Evolutionary conservation across 2,797 vertebrate species (phyloP).

Genomic region (Malacoraja senta): DNA sequence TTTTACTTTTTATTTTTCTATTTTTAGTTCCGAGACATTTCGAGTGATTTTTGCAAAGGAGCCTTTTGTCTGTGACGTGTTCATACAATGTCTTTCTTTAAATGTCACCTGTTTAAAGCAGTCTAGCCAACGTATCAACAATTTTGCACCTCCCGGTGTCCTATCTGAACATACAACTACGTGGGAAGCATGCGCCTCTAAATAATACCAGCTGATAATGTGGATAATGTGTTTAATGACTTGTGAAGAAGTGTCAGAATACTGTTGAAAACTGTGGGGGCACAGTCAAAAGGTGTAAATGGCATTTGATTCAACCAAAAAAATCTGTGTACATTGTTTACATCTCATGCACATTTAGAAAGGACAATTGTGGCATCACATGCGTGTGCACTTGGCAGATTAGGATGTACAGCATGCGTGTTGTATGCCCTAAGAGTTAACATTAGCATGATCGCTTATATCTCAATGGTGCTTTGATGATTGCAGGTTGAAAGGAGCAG

Average conservation of each 20-base stretch:
- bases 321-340: not conserved
- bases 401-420: not conserved
- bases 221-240: not conserved
- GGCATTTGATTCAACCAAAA: not conserved
- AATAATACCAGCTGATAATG: not conserved
- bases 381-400: not conserved
- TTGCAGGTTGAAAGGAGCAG: not conserved
- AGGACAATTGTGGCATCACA: slow-evolving; percentile 5
- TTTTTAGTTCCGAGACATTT: not conserved
- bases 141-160: not conserved
- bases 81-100: not conserved
- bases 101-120: not conserved
- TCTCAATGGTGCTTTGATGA: not conserved
- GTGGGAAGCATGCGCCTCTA: not conserved
- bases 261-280: slow-evolving; percentile 29
- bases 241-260: not conserved
- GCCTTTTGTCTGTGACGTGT: not conserved
- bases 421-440: not conserved
- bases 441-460: not conserved
- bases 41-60: not conserved
- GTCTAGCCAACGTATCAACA: not conserved
- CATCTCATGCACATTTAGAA: slow-evolving; percentile 26
- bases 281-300: slow-evolving; percentile 19
- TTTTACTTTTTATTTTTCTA: not conserved
- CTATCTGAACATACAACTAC: not conserved